phyloP scores from a whole-genome alignment of 2,797 vertebrate species.

The Epinephelus malabaricus region DNA sequence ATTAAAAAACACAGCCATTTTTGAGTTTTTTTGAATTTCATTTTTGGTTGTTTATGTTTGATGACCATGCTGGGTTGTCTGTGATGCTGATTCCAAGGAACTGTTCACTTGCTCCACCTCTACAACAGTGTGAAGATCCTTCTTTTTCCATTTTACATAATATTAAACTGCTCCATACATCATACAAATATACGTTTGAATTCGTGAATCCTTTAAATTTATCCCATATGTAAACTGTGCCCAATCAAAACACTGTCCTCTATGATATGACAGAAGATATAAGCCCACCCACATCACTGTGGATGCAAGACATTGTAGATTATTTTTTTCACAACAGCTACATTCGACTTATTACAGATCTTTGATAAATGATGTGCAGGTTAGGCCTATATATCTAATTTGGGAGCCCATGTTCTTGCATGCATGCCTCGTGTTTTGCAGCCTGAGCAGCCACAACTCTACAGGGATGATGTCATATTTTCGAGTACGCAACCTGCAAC shows the following conservation, averaged over 20 bases:
- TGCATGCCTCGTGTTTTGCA: neutral
- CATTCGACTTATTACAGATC: neutral
- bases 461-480: constrained; percentile 84
- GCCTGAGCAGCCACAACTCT: constrained; percentile 27
- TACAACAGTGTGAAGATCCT: neutral
- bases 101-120: too few species aligned
- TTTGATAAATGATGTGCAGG: neutral
- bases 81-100: too few species aligned
- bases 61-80: too few species aligned
- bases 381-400: neutral
- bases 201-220: neutral
- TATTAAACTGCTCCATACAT: neutral
- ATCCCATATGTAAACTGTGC: neutral
- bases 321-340: neutral
- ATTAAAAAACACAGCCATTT: too few species aligned
- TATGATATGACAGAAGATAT: neutral
- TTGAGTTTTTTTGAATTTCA: too few species aligned
- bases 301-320: neutral
- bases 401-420: neutral
- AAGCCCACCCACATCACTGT: neutral
- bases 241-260: neutral
- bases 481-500: constrained; percentile 84
- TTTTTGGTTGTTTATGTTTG: too few species aligned
- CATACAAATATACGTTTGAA: neutral
- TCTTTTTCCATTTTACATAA: neutral